Percentiles rank a stretch among this genome's conserved stretches.
These are phyloP conservation scores for Microplitis deprimator DNA, from an alignment of 2,888 invertebrate species.

Conservation along the genomic window DNA sequence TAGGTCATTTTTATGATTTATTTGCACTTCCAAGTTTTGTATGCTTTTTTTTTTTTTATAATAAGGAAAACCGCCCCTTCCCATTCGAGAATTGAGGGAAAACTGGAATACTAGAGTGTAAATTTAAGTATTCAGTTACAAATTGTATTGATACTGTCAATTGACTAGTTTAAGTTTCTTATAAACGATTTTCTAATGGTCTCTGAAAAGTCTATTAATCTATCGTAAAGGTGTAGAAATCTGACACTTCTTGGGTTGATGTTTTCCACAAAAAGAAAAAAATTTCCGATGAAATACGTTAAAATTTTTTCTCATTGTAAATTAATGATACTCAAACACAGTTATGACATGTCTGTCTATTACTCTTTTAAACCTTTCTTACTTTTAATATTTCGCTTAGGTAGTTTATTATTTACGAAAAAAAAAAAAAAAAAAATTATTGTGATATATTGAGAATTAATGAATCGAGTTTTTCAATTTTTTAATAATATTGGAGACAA, in stretches of 20 bases:
- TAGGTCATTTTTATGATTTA: slow-evolving; percentile 26
- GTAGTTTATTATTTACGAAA: background rate
- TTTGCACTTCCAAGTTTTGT: slow-evolving; percentile 14
- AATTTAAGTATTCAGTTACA: background rate
- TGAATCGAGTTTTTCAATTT: too few species aligned
- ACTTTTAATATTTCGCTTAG: background rate
- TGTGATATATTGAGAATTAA: too few species aligned
- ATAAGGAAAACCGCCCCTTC: background rate
- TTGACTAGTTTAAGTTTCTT: slow-evolving; percentile 25
- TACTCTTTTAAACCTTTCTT: background rate
- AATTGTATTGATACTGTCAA: background rate
- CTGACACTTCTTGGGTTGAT: slow-evolving; percentile 15
- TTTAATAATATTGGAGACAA: too few species aligned
- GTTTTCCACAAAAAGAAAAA: slow-evolving; percentile 1
- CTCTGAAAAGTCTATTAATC: slow-evolving; percentile 16
- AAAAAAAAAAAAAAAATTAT: background rate
- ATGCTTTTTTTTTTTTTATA: background rate
- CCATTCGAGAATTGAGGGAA: background rate
- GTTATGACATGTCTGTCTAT: background rate
- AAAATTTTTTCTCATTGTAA: slow-evolving; percentile 8
- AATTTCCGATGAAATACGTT: slow-evolving; percentile 29
- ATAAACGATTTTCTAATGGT: slow-evolving; percentile 49
- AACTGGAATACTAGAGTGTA: background rate
- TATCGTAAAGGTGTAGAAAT: slow-evolving; percentile 5
- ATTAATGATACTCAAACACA: slow-evolving; percentile 21